phyloP scores from a whole-genome alignment of 2,888 invertebrate species.

The Mechanitis messenoides region DNA sequence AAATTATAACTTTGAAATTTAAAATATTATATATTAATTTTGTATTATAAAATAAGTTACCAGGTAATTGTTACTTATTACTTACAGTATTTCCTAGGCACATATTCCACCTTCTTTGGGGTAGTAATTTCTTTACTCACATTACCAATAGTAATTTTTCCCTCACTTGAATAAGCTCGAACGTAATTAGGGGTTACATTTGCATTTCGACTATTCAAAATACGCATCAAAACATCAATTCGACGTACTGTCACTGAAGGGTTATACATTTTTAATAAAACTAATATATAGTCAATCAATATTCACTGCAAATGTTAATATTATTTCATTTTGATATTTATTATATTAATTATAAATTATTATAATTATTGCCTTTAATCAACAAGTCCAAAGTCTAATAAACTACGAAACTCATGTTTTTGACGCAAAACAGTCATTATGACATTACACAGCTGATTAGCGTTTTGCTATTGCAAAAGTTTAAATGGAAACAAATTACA shows the following conservation, averaged over 20 bases:
- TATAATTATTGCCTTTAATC: conserved; percentile 36
- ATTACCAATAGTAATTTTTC: conserved; percentile 84
- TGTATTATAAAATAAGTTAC: conserved; percentile 9
- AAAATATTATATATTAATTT: background rate
- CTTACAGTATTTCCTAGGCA: conserved; percentile 90
- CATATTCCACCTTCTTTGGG: conserved; percentile 85
- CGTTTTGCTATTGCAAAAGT: background rate
- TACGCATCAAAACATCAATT: conserved; percentile 72
- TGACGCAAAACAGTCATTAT: conserved; percentile 28
- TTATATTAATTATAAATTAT: conserved; percentile 36
- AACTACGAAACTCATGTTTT: conserved; percentile 23
- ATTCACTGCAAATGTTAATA: too few relatives aligned
- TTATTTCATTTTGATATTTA: background rate
- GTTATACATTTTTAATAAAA: conserved; percentile 49
- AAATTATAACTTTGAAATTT: background rate
- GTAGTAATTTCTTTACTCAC: conserved; percentile 77
- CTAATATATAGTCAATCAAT: conserved; percentile 9
- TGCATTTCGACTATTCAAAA: conserved; percentile 59
- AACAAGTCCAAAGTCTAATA: conserved; percentile 62
- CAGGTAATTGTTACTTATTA: conserved; percentile 73
- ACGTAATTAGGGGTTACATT: conserved; percentile 58
- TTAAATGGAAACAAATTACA: background rate
- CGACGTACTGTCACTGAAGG: conserved; percentile 62
- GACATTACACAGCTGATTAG: conserved; percentile 32
- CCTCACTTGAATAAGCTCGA: conserved; percentile 64